Conservation (phyloP, 2,797 vertebrate genomes). For the Echiichthys vipera region DNA sequence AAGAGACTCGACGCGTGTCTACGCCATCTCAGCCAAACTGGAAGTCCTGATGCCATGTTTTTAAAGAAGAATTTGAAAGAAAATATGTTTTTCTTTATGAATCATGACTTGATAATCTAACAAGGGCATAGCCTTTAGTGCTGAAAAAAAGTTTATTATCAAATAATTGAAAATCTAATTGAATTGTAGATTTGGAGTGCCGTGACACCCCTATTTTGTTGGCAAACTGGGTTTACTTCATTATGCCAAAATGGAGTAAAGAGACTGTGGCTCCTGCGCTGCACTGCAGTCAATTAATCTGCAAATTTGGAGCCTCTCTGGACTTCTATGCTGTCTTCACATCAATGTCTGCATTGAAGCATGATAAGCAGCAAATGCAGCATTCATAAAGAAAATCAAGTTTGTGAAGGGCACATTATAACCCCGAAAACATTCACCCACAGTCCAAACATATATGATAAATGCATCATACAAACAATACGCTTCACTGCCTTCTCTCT, state of each 20-base stretch:
- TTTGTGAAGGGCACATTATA: conserved; percentile 12
- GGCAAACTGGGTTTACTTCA: conserved; percentile 24
- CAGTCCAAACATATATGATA: conserved; percentile 16
- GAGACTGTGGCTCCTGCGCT: conserved; percentile 29
- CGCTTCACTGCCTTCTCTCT: conserved; percentile 17
- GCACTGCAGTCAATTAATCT: conserved; percentile 40
- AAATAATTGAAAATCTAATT: too few relatives aligned
- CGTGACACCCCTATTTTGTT: too few relatives aligned
- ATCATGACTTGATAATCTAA: too few relatives aligned
- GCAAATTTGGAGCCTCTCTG: conserved; percentile 26
- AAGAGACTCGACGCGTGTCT: too few relatives aligned
- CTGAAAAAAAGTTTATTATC: too few relatives aligned
- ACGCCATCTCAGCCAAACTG: too few relatives aligned
- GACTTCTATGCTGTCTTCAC: conserved; percentile 25
- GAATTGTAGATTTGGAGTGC: too few relatives aligned
- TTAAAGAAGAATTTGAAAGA: too few relatives aligned
- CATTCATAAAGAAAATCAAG: conserved; percentile 29
- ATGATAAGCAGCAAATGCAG: conserved; percentile 37
- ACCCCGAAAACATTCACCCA: conserved; percentile 9
- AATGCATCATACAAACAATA: conserved; percentile 22
- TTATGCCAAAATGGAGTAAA: conserved; percentile 26
- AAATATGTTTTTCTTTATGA: too few relatives aligned
- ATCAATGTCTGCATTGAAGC: conserved; percentile 38
- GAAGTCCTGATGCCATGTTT: too few relatives aligned
- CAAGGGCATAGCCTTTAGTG: too few relatives aligned